phyloP scores from a whole-genome alignment of 1,140 invertebrate species.

The Bradynema listronoti region DNA sequence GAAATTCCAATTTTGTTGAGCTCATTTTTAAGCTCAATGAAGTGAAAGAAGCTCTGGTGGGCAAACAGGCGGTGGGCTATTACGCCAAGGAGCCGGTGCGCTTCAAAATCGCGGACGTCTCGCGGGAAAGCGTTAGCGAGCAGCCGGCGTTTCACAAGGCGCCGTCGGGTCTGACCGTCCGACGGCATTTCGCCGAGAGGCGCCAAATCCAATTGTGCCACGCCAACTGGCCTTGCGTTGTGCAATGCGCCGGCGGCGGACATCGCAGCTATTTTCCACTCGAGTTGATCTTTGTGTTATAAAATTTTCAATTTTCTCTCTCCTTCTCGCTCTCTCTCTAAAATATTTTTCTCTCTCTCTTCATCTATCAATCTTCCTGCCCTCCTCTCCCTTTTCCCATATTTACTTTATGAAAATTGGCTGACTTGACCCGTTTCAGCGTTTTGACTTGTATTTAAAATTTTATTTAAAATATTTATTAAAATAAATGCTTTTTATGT shows the following conservation, averaged over 20 bases:
- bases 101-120: not conserved
- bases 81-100: not conserved
- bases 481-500: too few species aligned
- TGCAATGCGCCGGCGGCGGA: not conserved
- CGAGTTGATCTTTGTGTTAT: not conserved
- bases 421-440: too few species aligned
- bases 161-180: not conserved
- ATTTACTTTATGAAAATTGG: too few species aligned
- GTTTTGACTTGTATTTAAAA: too few species aligned
- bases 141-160: not conserved
- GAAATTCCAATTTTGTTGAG: too few species aligned
- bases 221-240: slow-evolving; percentile 3
- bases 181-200: not conserved
- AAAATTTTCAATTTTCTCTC: too few species aligned
- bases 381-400: too few species aligned
- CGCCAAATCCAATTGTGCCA: not conserved
- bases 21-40: slow-evolving; percentile 2
- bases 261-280: slow-evolving; percentile 3
- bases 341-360: too few species aligned
- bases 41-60: not conserved
- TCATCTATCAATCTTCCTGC: too few species aligned
- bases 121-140: not conserved
- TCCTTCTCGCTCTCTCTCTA: too few species aligned
- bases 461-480: too few species aligned
- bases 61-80: not conserved